Evolutionary conservation across 2,888 invertebrate species (phyloP).

Genomic region (Drepanosiphum platanoidis): DNA sequence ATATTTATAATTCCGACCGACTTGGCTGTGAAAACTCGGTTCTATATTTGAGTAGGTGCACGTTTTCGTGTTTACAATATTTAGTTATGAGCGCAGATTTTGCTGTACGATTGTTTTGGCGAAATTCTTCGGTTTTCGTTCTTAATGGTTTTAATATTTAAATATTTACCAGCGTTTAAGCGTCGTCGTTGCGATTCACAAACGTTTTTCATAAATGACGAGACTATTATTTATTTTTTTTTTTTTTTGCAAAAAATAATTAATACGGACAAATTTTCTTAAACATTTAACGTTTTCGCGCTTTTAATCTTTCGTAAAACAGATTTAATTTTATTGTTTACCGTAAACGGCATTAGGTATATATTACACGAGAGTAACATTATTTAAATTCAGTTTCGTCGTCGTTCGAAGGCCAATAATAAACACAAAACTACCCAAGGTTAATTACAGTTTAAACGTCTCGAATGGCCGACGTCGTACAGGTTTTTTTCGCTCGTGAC

Average conservation of each 20-base stretch:
- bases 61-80: no score
- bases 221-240: background rate
- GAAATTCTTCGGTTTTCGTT: no score
- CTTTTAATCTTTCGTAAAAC: background rate
- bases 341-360: background rate
- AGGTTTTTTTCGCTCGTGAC: background rate
- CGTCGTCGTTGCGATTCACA: no score
- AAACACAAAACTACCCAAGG: background rate
- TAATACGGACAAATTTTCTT: background rate
- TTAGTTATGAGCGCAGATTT: no score
- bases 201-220: background rate
- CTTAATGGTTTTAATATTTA: no score
- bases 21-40: no score
- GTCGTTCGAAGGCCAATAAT: background rate
- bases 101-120: no score
- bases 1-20: no score
- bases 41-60: no score
- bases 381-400: background rate
- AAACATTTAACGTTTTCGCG: background rate
- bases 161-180: no score
- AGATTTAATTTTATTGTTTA: background rate
- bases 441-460: background rate
- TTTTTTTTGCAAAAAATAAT: background rate
- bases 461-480: background rate
- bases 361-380: no score